phyloP scores from a whole-genome alignment of 1,140 invertebrate species.

The Cephus cinctus region DNA sequence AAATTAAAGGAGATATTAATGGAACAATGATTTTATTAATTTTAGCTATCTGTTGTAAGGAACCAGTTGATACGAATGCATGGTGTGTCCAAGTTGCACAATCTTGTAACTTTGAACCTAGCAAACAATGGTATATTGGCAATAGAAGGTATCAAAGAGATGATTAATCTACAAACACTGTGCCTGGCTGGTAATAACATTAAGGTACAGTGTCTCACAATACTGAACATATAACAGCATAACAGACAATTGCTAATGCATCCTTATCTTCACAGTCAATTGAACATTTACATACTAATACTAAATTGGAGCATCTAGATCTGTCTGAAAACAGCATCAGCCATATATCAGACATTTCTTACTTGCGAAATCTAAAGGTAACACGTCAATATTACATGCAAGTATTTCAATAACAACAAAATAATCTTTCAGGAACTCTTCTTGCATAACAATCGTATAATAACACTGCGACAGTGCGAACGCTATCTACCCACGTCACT shows the following conservation, averaged over 20 bases:
- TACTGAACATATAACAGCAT: constrained; percentile 2
- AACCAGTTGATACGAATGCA: constrained; percentile 87
- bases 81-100: constrained; percentile 75
- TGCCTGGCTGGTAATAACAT: constrained; percentile 73
- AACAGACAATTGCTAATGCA: constrained; percentile 1
- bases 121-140: constrained; percentile 84
- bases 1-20: no score
- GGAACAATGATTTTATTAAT: constrained; percentile 37
- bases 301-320: constrained; percentile 79
- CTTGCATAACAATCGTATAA: constrained; percentile 83
- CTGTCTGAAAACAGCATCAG: constrained; percentile 87
- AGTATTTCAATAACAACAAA: constrained; percentile 6
- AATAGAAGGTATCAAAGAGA: constrained; percentile 85
- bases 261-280: constrained; percentile 66
- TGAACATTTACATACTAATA: constrained; percentile 80
- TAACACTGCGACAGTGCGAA: constrained; percentile 77
- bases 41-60: constrained; percentile 77
- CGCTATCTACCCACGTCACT: constrained; percentile 76
- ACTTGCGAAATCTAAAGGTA: constrained; percentile 78
- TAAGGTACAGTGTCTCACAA: constrained; percentile 54
- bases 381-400: constrained; percentile 14
- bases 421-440: constrained; percentile 71
- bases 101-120: constrained; percentile 78
- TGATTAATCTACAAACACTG: constrained; percentile 75
- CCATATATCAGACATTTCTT: constrained; percentile 79